These are phyloP conservation scores for Babyrousa celebensis DNA, from an alignment of 2,797 vertebrate genomes.

Conservation along the genomic window DNA sequence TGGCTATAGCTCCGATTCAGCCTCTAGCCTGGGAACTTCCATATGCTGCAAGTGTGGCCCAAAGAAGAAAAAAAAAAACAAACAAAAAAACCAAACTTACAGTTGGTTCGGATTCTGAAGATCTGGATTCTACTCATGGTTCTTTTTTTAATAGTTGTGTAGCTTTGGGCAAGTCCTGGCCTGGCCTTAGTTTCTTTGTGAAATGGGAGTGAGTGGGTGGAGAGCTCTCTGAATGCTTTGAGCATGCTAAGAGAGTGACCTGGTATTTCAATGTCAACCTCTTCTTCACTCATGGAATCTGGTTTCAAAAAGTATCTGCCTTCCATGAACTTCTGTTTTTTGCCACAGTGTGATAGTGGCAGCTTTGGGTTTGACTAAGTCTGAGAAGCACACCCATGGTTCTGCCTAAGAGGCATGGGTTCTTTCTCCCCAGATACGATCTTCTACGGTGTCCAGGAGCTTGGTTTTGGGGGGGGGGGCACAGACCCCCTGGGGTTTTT, in stretches of 20 bases:
- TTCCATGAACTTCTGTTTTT: not conserved
- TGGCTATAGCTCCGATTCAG: too few relatives aligned
- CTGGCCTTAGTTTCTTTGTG: constrained; percentile 25
- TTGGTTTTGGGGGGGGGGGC: too few relatives aligned
- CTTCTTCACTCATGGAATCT: not conserved
- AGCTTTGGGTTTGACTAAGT: not conserved
- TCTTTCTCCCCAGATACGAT: not conserved
- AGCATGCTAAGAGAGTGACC: not conserved
- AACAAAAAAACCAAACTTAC: not conserved
- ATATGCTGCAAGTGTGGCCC: too few relatives aligned
- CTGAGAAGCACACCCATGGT: not conserved
- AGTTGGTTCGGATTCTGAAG: not conserved
- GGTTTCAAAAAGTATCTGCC: not conserved
- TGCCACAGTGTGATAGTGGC: not conserved
- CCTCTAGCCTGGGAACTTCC: too few relatives aligned
- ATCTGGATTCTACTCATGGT: not conserved
- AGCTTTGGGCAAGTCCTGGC: not conserved
- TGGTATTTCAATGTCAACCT: not conserved
- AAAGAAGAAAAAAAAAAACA: too few relatives aligned
- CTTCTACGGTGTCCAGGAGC: not conserved
- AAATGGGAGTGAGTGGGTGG: not conserved
- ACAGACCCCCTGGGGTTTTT: not conserved
- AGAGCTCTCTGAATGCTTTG: constrained; percentile 1
- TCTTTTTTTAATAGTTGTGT: not conserved
- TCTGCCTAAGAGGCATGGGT: not conserved